Evolutionary conservation across 37 sponge, comb jelly and placozoan species (phyloP).

Genomic region (Petrosia ficiformis): DNA sequence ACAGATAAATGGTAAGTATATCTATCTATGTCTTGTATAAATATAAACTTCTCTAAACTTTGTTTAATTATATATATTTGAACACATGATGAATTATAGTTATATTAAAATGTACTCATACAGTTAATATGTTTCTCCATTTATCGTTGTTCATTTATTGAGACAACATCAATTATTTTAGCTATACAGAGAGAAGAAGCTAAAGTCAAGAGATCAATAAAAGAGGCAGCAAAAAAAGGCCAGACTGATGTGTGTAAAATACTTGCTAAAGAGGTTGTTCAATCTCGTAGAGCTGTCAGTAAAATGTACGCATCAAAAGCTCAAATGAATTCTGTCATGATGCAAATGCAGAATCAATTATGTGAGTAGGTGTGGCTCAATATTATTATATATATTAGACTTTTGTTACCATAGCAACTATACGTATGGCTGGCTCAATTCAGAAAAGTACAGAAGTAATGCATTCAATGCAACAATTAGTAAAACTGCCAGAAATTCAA

Average conservation of each 20-base stretch:
- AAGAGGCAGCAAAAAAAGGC: conserved; percentile 97
- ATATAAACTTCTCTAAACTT: neutral
- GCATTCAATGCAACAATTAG: conserved; percentile 88
- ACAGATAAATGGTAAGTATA: conserved; percentile 76
- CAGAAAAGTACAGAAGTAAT: conserved; percentile 96
- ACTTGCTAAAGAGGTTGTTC: conserved; percentile 94
- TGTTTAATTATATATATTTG: neutral
- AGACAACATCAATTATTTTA: neutral
- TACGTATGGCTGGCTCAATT: conserved; percentile 90
- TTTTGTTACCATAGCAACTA: conserved; percentile 45
- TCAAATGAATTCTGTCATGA: conserved; percentile 97
- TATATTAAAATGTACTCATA: neutral
- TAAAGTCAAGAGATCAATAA: conserved; percentile 93
- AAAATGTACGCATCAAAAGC: conserved; percentile 97
- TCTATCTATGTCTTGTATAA: neutral
- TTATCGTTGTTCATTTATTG: neutral
- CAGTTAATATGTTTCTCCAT: neutral
- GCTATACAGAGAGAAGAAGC: conserved; percentile 83
- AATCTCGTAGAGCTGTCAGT: conserved; percentile 86
- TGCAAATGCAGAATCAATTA: conserved; percentile 94
- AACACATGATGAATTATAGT: neutral
- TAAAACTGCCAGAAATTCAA: conserved; percentile 87
- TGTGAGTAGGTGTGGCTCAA: conserved; percentile 30
- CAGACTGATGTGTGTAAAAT: conserved; percentile 92
- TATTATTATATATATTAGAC: neutral